Conservation (phyloP, 2,113 vertebrate species). For the Ceuthmochares aereus region DNA sequence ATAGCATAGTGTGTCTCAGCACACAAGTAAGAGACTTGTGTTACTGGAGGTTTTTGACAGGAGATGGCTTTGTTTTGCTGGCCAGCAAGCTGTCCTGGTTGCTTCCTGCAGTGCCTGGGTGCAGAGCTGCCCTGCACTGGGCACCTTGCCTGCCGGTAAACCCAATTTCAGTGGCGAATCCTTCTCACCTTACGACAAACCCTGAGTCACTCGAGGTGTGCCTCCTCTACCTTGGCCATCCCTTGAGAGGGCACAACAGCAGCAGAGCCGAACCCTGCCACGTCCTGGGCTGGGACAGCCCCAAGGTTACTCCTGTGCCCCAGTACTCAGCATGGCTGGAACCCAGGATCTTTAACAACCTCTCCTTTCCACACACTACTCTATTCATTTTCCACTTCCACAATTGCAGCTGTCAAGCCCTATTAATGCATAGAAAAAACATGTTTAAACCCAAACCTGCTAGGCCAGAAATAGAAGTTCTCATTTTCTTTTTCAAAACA, state of each 20-base stretch:
- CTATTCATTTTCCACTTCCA: conserved; percentile 50
- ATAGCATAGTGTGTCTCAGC: not conserved
- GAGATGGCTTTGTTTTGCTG: not conserved
- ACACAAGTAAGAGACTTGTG: not conserved
- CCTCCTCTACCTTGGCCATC: not conserved
- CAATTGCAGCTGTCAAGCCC: conserved; percentile 1
- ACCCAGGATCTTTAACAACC: not conserved
- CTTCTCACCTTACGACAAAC: not conserved
- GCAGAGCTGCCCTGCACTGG: not conserved
- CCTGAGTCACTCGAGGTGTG: not conserved
- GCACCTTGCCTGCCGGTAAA: not conserved
- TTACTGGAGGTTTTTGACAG: not conserved
- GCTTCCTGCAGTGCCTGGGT: not conserved
- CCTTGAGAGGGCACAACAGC: not conserved
- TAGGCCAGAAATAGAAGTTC: conserved; percentile 63
- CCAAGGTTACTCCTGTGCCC: not conserved
- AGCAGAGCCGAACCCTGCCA: not conserved
- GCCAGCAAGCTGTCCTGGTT: not conserved
- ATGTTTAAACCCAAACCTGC: conserved; percentile 60
- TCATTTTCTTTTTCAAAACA: conserved; percentile 75
- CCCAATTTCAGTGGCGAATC: not conserved
- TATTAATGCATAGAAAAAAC: conserved; percentile 2
- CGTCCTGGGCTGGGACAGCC: not conserved
- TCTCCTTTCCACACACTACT: conserved; percentile 7
- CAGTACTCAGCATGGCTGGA: accelerated